A percentile compares a stretch with the other conserved stretches of the same genome.
phyloP scores from a whole-genome alignment of 2,888 invertebrate species.

The Crocallis elinguaria region DNA sequence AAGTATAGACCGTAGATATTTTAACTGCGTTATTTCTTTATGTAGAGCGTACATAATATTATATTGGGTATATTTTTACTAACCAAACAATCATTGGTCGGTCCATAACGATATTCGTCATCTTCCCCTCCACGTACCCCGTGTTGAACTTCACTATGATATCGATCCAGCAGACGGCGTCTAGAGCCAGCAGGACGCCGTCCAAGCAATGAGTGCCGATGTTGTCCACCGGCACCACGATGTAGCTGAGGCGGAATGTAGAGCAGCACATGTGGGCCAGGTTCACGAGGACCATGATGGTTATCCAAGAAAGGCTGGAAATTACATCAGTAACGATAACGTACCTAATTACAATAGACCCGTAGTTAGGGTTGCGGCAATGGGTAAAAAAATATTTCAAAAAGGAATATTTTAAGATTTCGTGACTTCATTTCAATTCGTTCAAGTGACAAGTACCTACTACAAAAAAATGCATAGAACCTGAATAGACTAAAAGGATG shows the following conservation, averaged over 20 bases:
- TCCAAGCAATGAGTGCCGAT: constrained; percentile 41
- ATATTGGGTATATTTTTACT: constrained; percentile 11
- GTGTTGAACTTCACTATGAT: constrained; percentile 59
- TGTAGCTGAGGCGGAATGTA: constrained; percentile 52
- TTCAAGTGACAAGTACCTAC: too few species aligned
- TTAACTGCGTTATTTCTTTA: too few species aligned
- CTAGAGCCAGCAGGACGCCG: constrained; percentile 43
- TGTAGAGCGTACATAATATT: too few species aligned
- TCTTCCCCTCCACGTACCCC: constrained; percentile 49
- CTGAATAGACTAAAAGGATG: constrained; percentile 64
- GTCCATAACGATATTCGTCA: constrained; percentile 47
- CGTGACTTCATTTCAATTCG: too few species aligned
- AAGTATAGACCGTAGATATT: too few species aligned
- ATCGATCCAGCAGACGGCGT: constrained; percentile 59
- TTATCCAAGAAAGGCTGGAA: constrained; percentile 59
- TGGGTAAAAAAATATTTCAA: too few species aligned
- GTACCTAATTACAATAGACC: not conserved
- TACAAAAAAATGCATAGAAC: constrained; percentile 34
- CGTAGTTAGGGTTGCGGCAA: too few species aligned
- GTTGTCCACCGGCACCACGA: constrained; percentile 39
- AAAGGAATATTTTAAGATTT: too few species aligned
- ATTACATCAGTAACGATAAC: not conserved
- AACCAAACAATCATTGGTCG: constrained; percentile 52
- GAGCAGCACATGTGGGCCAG: constrained; percentile 50
- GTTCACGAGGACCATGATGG: constrained; percentile 52